Conservation (phyloP, 2,113 vertebrate genomes). For the Calyptomena viridis region DNA sequence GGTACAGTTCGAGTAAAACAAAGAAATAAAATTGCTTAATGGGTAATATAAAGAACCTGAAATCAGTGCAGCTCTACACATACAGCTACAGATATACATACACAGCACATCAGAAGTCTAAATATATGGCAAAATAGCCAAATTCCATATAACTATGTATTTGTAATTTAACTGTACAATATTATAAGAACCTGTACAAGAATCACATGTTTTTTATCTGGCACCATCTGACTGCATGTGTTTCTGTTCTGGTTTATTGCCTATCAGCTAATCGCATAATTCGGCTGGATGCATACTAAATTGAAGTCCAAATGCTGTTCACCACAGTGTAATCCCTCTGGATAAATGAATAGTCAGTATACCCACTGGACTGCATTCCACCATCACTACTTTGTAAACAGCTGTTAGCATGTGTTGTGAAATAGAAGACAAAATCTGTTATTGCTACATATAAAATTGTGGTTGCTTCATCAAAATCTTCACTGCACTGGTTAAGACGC, state of each 20-base stretch:
- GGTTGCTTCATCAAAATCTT: neutral
- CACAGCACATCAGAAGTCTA: neutral
- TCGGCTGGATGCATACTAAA: constrained; percentile 69
- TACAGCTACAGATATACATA: neutral
- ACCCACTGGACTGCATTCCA: constrained; percentile 54
- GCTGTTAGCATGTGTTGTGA: constrained; percentile 25
- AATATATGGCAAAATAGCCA: neutral
- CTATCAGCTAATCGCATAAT: constrained; percentile 69
- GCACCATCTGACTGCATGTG: constrained; percentile 51
- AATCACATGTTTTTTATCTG: constrained; percentile 15
- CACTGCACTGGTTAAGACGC: neutral
- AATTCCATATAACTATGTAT: neutral
- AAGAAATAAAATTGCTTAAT: neutral
- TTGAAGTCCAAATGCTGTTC: constrained; percentile 66
- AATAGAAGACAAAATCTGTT: constrained; percentile 38
- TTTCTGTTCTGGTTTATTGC: constrained; percentile 72
- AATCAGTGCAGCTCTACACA: neutral
- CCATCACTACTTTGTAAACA: constrained; percentile 42
- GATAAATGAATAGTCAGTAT: constrained; percentile 65
- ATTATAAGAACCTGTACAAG: neutral
- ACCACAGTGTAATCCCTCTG: constrained; percentile 58
- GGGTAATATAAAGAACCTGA: neutral
- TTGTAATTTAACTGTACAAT: neutral
- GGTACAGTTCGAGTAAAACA: neutral
- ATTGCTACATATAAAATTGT: neutral